Conservation (phyloP, 2,113 vertebrate genomes). For the Hippopotamus amphibius region DNA sequence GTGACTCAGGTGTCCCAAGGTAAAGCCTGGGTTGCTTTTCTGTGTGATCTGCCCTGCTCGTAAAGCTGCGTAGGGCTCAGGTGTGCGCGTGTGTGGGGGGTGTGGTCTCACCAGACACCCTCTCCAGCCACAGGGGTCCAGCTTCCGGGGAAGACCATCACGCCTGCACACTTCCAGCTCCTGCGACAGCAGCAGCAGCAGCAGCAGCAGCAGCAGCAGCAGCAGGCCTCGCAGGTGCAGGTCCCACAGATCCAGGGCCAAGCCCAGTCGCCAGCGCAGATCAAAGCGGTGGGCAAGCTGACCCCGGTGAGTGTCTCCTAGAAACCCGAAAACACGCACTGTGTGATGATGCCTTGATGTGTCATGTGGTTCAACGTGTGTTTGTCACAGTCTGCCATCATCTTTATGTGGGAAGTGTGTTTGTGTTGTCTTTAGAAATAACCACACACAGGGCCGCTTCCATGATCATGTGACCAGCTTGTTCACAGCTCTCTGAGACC, state of each 20-base stretch:
- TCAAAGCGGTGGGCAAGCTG: constrained; percentile 90
- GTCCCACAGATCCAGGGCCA: constrained; percentile 82
- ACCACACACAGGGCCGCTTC: fast-evolving
- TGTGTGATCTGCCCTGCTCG: background rate
- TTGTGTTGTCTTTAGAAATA: background rate
- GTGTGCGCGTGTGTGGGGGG: fast-evolving
- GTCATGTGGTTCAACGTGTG: no score
- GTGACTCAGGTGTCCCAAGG: constrained; percentile 88
- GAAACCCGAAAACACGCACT: fast-evolving
- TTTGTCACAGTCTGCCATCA: background rate
- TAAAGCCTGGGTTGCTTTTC: constrained; percentile 56
- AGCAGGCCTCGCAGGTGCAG: constrained; percentile 79
- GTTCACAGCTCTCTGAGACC: background rate
- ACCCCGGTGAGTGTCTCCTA: constrained; percentile 82
- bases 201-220: constrained; percentile 84
- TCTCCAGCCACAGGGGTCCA: constrained; percentile 89
- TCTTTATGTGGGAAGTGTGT: background rate
- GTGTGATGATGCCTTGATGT: background rate
- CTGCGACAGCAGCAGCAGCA: constrained; percentile 92
- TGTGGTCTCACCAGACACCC: background rate
- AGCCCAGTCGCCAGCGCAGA: constrained; percentile 89
- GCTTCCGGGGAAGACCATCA: constrained; percentile 90
- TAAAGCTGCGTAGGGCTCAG: background rate
- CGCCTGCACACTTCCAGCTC: constrained; percentile 93
- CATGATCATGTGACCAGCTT: fast-evolving